phyloP scores from a whole-genome alignment of 2,888 invertebrate genomes.

The Hirtodrosophila duncani region DNA sequence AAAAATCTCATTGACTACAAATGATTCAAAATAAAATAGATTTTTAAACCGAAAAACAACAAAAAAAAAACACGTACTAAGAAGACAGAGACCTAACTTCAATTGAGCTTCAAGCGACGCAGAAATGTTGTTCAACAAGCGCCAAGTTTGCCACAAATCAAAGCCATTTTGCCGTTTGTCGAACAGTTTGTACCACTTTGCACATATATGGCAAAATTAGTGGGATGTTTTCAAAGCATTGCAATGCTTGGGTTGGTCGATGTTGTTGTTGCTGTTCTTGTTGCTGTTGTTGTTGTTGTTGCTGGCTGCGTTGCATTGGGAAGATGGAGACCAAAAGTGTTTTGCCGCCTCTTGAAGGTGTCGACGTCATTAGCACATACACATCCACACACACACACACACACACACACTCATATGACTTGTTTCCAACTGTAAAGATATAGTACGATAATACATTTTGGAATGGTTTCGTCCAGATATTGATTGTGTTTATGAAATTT shows the following conservation, averaged over 20 bases:
- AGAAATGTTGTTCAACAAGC: slow-evolving; percentile 72
- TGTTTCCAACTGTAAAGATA: no score
- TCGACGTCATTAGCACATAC: slow-evolving; percentile 63
- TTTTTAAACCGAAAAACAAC: not conserved
- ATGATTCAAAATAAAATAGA: no score
- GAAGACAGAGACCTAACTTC: no score
- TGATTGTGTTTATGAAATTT: slow-evolving; percentile 50
- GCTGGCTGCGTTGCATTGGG: not conserved
- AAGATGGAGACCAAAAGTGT: slow-evolving; percentile 8
- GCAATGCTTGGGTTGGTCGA: no score
- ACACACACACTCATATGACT: no score
- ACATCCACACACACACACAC: no score
- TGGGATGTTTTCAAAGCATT: slow-evolving; percentile 56
- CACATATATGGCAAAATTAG: slow-evolving; percentile 67
- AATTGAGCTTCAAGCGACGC: slow-evolving; percentile 38
- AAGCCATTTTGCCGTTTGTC: slow-evolving; percentile 22
- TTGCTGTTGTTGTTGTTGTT: slow-evolving; percentile 21
- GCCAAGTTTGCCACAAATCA: slow-evolving; percentile 59
- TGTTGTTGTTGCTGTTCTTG: no score
- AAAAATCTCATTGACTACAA: no score
- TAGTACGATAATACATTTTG: slow-evolving; percentile 12
- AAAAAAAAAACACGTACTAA: not conserved
- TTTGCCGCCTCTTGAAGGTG: slow-evolving; percentile 41
- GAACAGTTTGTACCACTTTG: slow-evolving; percentile 49
- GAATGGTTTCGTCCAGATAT: slow-evolving; percentile 25